Conservation (phyloP, 2,888 invertebrate species). For the Sinotaia quadrata region DNA sequence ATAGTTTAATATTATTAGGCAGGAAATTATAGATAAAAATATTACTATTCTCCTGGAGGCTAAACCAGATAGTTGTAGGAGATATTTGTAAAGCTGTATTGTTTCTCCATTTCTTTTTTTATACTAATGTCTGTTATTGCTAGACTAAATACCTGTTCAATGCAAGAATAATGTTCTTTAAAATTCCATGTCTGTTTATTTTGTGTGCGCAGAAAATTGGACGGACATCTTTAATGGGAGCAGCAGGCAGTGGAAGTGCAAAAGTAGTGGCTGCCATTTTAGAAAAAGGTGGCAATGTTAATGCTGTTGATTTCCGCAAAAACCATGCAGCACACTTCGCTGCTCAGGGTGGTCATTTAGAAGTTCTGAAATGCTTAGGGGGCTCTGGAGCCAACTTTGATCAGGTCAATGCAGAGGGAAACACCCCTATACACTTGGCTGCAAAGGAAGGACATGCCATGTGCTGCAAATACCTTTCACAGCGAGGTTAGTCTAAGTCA, state of each 20-base stretch:
- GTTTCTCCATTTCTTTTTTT: too few relatives aligned
- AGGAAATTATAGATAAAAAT: too few relatives aligned
- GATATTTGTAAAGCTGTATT: too few relatives aligned
- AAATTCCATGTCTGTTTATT: too few relatives aligned
- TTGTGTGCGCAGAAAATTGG: conserved; percentile 61
- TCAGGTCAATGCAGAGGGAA: conserved; percentile 64
- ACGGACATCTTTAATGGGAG: conserved; percentile 71
- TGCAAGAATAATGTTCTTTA: too few relatives aligned
- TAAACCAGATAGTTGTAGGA: too few relatives aligned
- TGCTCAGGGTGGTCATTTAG: conserved; percentile 66
- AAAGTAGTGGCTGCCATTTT: conserved; percentile 67
- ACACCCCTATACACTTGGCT: conserved; percentile 70
- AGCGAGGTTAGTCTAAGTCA: conserved; percentile 69
- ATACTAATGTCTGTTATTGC: too few relatives aligned
- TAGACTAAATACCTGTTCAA: too few relatives aligned
- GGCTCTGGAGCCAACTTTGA: conserved; percentile 71
- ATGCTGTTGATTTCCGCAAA: conserved; percentile 58
- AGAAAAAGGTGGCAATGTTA: conserved; percentile 60
- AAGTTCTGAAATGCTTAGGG: conserved; percentile 63
- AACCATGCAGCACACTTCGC: conserved; percentile 70
- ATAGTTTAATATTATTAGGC: too few relatives aligned
- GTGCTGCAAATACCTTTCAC: conserved; percentile 69
- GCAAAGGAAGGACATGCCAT: conserved; percentile 66
- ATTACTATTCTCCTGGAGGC: too few relatives aligned
- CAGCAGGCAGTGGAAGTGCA: conserved; percentile 68